phyloP scores from a whole-genome alignment of 2,888 invertebrate species.

The Rotaria macrura region DNA sequence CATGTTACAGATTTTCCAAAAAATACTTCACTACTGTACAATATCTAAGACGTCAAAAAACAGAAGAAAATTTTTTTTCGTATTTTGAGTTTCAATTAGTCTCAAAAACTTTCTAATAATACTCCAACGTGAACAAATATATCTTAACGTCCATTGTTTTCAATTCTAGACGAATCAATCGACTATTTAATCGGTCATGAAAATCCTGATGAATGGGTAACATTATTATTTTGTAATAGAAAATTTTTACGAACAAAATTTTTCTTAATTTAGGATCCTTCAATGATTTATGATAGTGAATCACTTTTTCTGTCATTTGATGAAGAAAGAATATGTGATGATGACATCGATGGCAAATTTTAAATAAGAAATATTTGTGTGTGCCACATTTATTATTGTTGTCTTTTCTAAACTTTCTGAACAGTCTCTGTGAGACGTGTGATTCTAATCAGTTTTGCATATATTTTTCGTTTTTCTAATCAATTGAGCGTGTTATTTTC shows the following conservation, averaged over 20 bases:
- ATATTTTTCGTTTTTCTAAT: not conserved
- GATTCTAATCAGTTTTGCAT: not conserved
- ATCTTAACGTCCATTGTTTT: too few relatives aligned
- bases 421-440: not conserved
- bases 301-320: conserved; percentile 1
- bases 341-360: not conserved
- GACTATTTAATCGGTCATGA: not conserved
- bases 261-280: not conserved
- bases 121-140: too few relatives aligned
- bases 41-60: too few relatives aligned
- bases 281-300: not conserved
- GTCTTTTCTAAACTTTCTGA: not conserved
- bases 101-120: too few relatives aligned
- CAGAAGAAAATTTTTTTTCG: too few relatives aligned
- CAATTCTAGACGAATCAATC: not conserved
- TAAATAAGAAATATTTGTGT: not conserved
- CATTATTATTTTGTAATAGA: not conserved
- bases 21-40: too few relatives aligned
- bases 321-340: not conserved
- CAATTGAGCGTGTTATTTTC: not conserved
- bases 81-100: too few relatives aligned
- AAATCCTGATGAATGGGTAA: not conserved
- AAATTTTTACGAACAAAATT: too few relatives aligned
- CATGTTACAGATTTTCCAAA: too few relatives aligned
- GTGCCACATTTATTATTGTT: not conserved